Evolutionary conservation across 2,888 invertebrate species (phyloP), one percentile per base, ranked within the genome.

Genomic region (Danaus chrysippus): DNA sequence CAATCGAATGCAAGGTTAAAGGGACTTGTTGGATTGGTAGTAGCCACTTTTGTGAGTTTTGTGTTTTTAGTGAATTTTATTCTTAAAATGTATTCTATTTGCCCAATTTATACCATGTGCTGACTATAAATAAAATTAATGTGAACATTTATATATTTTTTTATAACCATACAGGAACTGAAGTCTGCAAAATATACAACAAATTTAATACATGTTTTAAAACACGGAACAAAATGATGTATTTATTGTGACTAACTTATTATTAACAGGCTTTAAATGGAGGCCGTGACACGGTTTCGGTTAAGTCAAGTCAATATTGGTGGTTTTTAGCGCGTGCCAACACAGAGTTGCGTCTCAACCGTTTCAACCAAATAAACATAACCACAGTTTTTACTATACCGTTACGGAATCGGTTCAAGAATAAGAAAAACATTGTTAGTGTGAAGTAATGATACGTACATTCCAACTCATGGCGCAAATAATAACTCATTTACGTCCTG

Each of bases 1-100:
- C 75, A 79, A 78, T 78, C 73, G 65, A 65, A 72, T 71, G 75
- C 74, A 79, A 78, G 73, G 75, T 76, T 77, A 68, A 79, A 79
- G 76, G 78, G 73, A 75, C 72, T 72, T 67, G 73, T 72, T 63
- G 67, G 65, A 73, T 79, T 76, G 78, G 77, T 81, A 78, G 77
- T 75, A 71, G 78, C 78, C 81, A 77, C 75, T 70, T 72, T 56
- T 59, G 43, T 61, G 41, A 42, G 57, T 58, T 68, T 62, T 69
- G 66, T 70, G 53, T 71, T 64, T 68, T 55, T 63, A 64, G 56
- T 61, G 61, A 63, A 58, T 66, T 57, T 49, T 17, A 3, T 49
- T 49, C 8, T 17, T 17, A 10, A 49, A 17, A 49, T 17, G 10
- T 49, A 17, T 15, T 49, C 3, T 17, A 17, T 49, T 10, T 49